Conservation (phyloP, 2,113 vertebrate genomes). For the Columba livia region DNA sequence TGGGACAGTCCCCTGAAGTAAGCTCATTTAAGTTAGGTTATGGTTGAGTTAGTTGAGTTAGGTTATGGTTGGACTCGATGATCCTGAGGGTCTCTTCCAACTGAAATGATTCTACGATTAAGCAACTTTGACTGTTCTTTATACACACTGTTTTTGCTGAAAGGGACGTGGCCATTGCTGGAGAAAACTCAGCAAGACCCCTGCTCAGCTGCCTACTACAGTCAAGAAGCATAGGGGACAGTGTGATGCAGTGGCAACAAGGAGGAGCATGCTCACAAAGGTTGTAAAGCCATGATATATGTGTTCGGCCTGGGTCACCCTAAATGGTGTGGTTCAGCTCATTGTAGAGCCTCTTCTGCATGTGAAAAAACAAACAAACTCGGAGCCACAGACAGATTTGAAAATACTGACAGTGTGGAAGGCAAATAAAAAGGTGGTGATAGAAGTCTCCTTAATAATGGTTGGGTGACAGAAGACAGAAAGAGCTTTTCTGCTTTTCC, state of each 20-base stretch:
- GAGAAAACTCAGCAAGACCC: background rate
- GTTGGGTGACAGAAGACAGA: background rate
- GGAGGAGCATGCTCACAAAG: background rate
- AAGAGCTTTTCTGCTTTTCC: background rate
- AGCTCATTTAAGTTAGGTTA: background rate
- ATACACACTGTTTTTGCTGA: background rate
- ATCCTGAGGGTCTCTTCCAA: too few species aligned
- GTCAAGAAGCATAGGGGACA: background rate
- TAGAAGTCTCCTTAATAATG: background rate
- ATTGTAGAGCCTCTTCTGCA: background rate
- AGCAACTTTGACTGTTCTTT: background rate
- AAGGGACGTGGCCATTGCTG: accelerated
- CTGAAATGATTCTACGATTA: too few species aligned
- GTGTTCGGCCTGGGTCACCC: background rate
- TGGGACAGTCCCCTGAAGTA: background rate
- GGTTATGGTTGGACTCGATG: too few species aligned
- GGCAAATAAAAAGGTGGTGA: background rate
- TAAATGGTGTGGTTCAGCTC: background rate
- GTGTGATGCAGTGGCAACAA: background rate
- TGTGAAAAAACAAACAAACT: background rate
- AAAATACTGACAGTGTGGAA: background rate
- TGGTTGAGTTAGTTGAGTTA: too few species aligned
- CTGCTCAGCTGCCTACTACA: background rate
- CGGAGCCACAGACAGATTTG: background rate
- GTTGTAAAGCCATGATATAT: background rate